Evolutionary conservation across 2,797 vertebrate species (phyloP).

Genomic region (Catostomus latipinnis): DNA sequence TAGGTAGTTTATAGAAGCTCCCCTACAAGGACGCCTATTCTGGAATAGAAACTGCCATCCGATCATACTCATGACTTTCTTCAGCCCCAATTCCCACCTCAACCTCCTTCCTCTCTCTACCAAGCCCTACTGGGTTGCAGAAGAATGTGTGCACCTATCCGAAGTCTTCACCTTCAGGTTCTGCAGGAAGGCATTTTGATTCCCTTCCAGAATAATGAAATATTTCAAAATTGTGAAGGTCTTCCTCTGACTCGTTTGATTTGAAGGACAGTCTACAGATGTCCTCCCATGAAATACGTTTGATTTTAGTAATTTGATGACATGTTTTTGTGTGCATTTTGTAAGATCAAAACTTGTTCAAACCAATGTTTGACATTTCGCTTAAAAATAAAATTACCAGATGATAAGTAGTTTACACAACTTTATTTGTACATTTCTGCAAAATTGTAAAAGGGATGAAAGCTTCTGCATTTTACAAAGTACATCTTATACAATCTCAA

Average conservation of each 20-base stretch:
- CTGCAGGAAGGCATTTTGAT: neutral
- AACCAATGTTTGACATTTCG: neutral
- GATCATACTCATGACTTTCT: conserved; percentile 52
- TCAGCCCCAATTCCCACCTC: conserved; percentile 13
- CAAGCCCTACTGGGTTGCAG: neutral
- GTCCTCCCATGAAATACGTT: neutral
- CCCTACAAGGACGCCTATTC: conserved; percentile 65
- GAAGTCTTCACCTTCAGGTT: conserved; percentile 21
- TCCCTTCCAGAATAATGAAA: neutral
- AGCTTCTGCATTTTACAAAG: neutral
- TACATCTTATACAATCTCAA: neutral
- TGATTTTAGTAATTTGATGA: neutral
- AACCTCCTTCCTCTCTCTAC: neutral
- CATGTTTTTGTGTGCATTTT: neutral
- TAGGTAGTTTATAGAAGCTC: conserved; percentile 63
- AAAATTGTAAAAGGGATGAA: too few relatives aligned
- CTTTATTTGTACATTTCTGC: neutral
- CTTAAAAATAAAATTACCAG: neutral
- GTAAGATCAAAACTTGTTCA: neutral
- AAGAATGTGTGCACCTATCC: conserved; percentile 34
- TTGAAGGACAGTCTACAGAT: neutral
- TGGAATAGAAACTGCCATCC: conserved; percentile 65
- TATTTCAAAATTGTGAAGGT: too few relatives aligned
- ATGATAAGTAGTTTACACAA: neutral
- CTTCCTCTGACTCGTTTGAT: too few relatives aligned